phyloP scores from a whole-genome alignment of 2,113 vertebrate genomes.

The Nycticebus coucang region DNA sequence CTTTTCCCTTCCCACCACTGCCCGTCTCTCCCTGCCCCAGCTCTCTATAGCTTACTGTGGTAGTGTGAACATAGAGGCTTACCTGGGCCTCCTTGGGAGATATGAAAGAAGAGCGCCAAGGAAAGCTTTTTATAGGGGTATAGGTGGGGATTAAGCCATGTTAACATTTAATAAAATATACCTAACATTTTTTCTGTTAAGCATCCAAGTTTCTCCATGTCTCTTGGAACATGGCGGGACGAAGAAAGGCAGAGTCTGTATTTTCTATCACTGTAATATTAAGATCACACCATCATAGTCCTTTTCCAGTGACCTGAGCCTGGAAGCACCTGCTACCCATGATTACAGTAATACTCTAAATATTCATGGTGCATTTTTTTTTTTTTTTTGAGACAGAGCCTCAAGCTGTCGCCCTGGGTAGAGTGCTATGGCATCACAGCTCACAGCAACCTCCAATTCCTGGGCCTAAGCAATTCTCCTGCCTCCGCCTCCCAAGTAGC shows the following conservation, averaged over 20 bases:
- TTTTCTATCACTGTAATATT: background rate
- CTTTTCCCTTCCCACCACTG: background rate
- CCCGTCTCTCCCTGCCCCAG: too few species aligned
- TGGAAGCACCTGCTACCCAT: background rate
- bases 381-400: too few species aligned
- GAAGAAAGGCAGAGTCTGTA: background rate
- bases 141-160: background rate
- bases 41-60: too few species aligned
- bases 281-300: background rate
- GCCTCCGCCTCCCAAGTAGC: too few species aligned
- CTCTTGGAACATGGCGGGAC: background rate
- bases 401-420: too few species aligned
- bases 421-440: too few species aligned
- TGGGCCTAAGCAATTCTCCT: too few species aligned
- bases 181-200: background rate
- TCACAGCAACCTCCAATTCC: too few species aligned
- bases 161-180: background rate
- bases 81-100: too few species aligned
- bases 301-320: background rate
- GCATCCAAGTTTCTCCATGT: conserved; percentile 23
- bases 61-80: too few species aligned
- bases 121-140: background rate
- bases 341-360: background rate
- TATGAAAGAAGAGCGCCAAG: background rate
- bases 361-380: background rate